A percentile compares a stretch with the other conserved stretches of the same genome.
Evolutionary conservation across 2,888 invertebrate species (phyloP).

Genomic region (Euclidia mi): DNA sequence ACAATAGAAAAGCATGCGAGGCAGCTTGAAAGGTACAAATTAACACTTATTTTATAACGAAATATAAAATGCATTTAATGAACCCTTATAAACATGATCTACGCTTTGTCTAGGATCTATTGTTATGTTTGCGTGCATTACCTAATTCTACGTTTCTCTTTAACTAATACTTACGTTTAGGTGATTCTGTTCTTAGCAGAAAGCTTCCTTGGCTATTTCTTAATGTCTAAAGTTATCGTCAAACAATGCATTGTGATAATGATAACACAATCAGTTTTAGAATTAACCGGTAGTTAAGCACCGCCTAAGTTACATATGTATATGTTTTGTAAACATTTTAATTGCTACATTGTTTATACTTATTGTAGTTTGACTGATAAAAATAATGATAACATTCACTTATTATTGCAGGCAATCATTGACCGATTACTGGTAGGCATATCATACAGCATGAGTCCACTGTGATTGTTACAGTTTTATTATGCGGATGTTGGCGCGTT

Average conservation of each 20-base stretch:
- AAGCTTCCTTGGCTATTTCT: background rate
- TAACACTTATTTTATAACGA: too few relatives aligned
- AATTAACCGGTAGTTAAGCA: background rate
- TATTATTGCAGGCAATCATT: slow-evolving; percentile 31
- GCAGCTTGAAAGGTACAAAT: background rate
- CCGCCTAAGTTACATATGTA: background rate
- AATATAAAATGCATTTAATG: too few relatives aligned
- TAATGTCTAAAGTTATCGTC: background rate
- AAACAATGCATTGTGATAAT: slow-evolving; percentile 1
- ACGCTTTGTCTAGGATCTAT: too few relatives aligned
- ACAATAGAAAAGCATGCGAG: background rate
- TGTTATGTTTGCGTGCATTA: too few relatives aligned
- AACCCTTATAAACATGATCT: too few relatives aligned
- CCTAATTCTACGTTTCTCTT: too few relatives aligned
- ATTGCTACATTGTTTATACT: slow-evolving; percentile 12
- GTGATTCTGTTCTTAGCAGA: background rate
- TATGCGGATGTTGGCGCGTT: slow-evolving; percentile 52
- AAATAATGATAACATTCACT: slow-evolving; percentile 28
- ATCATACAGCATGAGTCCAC: slow-evolving; percentile 31
- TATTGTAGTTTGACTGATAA: slow-evolving; percentile 4
- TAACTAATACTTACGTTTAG: too few relatives aligned
- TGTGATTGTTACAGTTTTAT: slow-evolving; percentile 47
- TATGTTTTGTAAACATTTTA: slow-evolving; percentile 2
- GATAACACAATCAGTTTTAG: background rate
- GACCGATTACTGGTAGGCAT: slow-evolving; percentile 33